Evolutionary conservation across 2,113 vertebrate genomes (phyloP), one percentile per base, ranked within the genome.

Genomic region (Zosterops lateralis): DNA sequence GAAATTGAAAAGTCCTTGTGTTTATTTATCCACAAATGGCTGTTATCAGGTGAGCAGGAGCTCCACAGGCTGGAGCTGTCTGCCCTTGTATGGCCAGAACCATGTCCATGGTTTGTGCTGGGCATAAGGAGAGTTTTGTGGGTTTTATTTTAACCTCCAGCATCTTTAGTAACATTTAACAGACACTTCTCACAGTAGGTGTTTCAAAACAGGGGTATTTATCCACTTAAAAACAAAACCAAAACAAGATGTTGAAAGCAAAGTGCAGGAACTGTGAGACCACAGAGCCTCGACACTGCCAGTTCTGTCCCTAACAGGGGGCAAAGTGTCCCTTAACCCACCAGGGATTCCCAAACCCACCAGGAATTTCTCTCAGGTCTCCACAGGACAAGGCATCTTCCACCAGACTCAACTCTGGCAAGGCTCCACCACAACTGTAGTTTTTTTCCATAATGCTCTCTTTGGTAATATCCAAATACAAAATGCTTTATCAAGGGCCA

Each of bases 271-370:
- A 25, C 28, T 16, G 34, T 51, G 31, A 61, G 21, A 24, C 4
- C 21, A 50, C 42, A 81, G 65, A 53, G 40, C 38, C 73, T 28
- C 26, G 74, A 5, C 7, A 12, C 13, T 8, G 5, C 3, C 31
- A 44, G 0, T 9, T 3, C 56, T 61, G 48, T 7, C 62, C 45
- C 34, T 11, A 72, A 14, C 16, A 0, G 0, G 17, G 28, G 36
- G 9, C 31, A 45, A 8, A 1, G 7, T 24, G 5, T 10, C 61
- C 42, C 42, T 34, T 18, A 51, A 25, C 16, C 28, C 51, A 50
- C 26, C 51, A 54, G 22, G 6, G 25, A 58, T 19, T 50, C 36
- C 65, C 51, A 77, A 74, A 53, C 3, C 31, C 40, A 58, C 4
- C 2, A 26, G 14, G 2, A 10, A 78, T n/a, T 56, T 51, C 85